Evolutionary conservation across 2,797 vertebrate genomes (phyloP).

Genomic region (Cirrhinus mrigala): DNA sequence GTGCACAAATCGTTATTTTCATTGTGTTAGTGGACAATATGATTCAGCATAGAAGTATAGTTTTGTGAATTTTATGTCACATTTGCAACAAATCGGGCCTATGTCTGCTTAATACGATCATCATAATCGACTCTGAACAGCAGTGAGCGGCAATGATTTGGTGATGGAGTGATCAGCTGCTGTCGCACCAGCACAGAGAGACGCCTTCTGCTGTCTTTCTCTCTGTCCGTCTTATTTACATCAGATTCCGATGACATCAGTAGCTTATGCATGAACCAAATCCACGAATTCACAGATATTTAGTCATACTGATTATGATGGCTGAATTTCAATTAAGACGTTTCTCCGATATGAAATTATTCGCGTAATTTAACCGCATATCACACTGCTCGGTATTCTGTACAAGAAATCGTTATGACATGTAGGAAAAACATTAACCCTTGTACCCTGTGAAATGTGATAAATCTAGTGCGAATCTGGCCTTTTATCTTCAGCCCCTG

Average conservation of each 20-base stretch:
- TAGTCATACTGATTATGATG: not conserved
- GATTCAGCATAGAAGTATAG: not conserved
- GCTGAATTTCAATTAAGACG: not conserved
- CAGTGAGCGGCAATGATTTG: not conserved
- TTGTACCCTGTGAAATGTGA: not conserved
- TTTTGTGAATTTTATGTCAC: not conserved
- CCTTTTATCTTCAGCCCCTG: not conserved
- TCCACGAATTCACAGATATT: not conserved
- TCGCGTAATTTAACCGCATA: not conserved
- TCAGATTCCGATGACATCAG: not conserved
- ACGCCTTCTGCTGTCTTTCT: not conserved
- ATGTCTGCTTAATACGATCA: not conserved
- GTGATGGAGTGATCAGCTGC: not conserved
- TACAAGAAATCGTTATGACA: not conserved
- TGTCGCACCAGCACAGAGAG: constrained; percentile 11
- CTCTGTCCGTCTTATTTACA: not conserved
- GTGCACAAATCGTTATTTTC: not conserved
- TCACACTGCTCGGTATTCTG: not conserved
- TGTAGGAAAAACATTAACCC: not conserved
- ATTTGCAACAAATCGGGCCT: not conserved
- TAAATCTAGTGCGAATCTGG: not conserved
- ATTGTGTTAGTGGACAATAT: not conserved
- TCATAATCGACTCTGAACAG: not conserved
- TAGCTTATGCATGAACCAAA: not conserved
- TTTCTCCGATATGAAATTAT: not conserved